Evolutionary conservation across 2,797 vertebrate genomes (phyloP).

Genomic region (Anisognathus igniventris): DNA sequence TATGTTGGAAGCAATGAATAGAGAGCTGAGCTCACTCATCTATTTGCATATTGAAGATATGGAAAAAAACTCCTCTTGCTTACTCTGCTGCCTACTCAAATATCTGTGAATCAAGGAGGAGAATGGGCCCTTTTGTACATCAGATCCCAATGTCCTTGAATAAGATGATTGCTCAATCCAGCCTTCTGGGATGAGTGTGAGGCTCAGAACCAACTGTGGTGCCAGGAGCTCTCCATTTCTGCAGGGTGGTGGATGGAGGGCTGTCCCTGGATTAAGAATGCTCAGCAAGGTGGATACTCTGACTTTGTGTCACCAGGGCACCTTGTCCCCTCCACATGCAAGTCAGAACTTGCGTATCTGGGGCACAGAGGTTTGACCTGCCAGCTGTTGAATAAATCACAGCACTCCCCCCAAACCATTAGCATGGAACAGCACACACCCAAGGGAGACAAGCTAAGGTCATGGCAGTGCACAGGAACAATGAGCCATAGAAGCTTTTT

Average conservation of each 20-base stretch:
- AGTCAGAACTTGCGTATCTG: background rate
- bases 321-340: background rate
- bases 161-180: background rate
- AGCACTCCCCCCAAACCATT: background rate
- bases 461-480: background rate
- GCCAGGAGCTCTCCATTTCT: background rate
- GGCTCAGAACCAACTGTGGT: background rate
- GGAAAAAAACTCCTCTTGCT: conserved; percentile 34
- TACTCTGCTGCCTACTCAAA: conserved; percentile 39
- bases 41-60: conserved; percentile 53
- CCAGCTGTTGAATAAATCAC: background rate
- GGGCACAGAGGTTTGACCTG: background rate
- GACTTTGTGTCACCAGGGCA: background rate
- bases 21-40: conserved; percentile 43
- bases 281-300: background rate
- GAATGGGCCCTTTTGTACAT: background rate
- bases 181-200: background rate
- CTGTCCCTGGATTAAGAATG: background rate
- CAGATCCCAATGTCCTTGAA: background rate
- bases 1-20: conserved; percentile 57
- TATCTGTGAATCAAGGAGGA: conserved; percentile 28
- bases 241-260: background rate
- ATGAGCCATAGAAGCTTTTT: background rate
- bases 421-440: background rate
- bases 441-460: background rate